Evolutionary conservation across 2,888 invertebrate species (phyloP).

Genomic region (Apamea monoglypha): DNA sequence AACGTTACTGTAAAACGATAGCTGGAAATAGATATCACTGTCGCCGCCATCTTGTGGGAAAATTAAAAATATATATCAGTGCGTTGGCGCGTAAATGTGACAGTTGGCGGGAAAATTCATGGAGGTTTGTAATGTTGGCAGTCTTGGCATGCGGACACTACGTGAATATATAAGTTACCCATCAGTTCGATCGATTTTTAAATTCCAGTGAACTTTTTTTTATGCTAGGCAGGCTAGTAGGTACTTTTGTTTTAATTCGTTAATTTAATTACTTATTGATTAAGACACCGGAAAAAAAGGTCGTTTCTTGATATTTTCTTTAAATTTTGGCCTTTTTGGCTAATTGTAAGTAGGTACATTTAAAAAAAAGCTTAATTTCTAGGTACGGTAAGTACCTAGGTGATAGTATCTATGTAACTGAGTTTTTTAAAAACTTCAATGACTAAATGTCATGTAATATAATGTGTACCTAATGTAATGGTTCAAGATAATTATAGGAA

Average conservation of each 20-base stretch:
- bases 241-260: neutral
- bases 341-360: no score
- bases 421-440: no score
- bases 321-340: no score
- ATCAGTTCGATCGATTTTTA: neutral
- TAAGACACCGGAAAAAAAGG: neutral
- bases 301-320: no score
- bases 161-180: neutral
- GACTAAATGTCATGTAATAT: no score
- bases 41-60: conserved; percentile 71
- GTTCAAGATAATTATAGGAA: neutral
- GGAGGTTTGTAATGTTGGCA: conserved; percentile 65
- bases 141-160: conserved; percentile 21
- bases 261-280: neutral
- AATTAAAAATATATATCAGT: conserved; percentile 77
- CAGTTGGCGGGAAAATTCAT: conserved; percentile 77
- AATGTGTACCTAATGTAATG: neutral
- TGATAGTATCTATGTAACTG: no score
- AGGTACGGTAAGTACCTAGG: no score
- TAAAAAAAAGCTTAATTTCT: no score
- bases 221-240: neutral
- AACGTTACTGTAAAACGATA: conserved; percentile 75
- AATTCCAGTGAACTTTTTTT: neutral
- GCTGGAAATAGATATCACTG: conserved; percentile 75
- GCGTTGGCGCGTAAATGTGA: conserved; percentile 79